These are phyloP conservation scores for Encarsia formosa DNA, from an alignment of 2,888 invertebrate species.

Conservation along the genomic window DNA sequence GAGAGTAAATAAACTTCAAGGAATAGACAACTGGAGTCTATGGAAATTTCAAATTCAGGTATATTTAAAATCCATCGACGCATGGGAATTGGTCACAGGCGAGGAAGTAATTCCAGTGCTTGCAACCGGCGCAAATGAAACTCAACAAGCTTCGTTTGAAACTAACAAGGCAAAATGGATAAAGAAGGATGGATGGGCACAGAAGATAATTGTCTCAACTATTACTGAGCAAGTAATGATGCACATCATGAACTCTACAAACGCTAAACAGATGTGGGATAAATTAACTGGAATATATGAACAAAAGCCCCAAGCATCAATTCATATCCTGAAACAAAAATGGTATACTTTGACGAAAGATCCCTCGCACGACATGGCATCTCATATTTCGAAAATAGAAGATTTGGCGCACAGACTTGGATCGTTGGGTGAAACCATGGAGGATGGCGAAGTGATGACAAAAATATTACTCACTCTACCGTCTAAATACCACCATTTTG, in stretches of 20 bases:
- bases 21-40: background rate
- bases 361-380: conserved; percentile 2
- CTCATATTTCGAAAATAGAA: conserved; percentile 35
- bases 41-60: background rate
- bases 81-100: background rate
- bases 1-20: background rate
- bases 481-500: conserved; percentile 21
- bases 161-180: background rate
- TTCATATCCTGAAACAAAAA: conserved; percentile 21
- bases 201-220: background rate
- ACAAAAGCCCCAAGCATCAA: conserved; percentile 27
- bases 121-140: background rate
- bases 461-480: conserved; percentile 28
- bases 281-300: conserved; percentile 15
- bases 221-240: background rate
- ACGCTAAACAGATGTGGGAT: conserved; percentile 3
- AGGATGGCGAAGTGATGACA: conserved; percentile 20
- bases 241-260: background rate
- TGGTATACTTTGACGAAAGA: conserved; percentile 21
- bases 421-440: conserved; percentile 24
- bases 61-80: background rate
- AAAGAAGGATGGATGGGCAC: background rate
- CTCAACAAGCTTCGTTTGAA: background rate
- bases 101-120: background rate
- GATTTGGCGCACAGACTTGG: conserved; percentile 30